Evolutionary conservation across 2,888 invertebrate species (phyloP), one percentile per base, ranked within the genome.

Genomic region (Galeruca laticollis): DNA sequence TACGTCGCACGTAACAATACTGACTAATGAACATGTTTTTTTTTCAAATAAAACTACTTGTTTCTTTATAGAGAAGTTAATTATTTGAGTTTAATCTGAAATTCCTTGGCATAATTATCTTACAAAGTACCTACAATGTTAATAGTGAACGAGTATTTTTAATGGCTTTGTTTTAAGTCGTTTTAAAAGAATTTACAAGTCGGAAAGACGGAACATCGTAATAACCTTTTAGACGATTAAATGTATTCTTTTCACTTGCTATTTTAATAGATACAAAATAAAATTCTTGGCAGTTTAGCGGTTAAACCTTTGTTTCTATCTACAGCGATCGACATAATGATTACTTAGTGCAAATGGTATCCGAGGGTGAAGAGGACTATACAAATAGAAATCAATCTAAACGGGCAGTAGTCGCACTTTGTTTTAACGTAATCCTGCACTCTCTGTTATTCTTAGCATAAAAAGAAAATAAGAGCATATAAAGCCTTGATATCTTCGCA

Each of bases 141-240:
- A 52, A 52, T 21, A 52, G 52, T 26, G 4, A 52, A 52, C 26
- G 13, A 52, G 52, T 52, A 52, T 26, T 52, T 52, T 52, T 52
- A 52, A 52, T 52, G 52, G 52, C 52, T 52, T 52, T 52, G 52
- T 52, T 52, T 52, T 52, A 52, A 26, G 52, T 26, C 26, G 52
- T 26, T 52, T 52, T 21, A 52, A 26, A 52, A 26, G 52, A 52
- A 21, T 52, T 26, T 52, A 47, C 47, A 47, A 47, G 47, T 52
- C n/a, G 21, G 21, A 52, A 52, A 52, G 21, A 11, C 26, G 13
- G n/a, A 52, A 52, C 52, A 26, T 52, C 21, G 52, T 52, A 52
- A 26, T 52, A 26, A 52, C 52, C 26, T 26, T 26, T 26, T 26
- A 52, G 52, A 52, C 52, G 6, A 52, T 52, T 13, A 52, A 26